Evolutionary conservation across 2,888 invertebrate genomes (phyloP), one percentile per base, ranked within the genome.

Genomic region (Rhaphigaster nebulosa): DNA sequence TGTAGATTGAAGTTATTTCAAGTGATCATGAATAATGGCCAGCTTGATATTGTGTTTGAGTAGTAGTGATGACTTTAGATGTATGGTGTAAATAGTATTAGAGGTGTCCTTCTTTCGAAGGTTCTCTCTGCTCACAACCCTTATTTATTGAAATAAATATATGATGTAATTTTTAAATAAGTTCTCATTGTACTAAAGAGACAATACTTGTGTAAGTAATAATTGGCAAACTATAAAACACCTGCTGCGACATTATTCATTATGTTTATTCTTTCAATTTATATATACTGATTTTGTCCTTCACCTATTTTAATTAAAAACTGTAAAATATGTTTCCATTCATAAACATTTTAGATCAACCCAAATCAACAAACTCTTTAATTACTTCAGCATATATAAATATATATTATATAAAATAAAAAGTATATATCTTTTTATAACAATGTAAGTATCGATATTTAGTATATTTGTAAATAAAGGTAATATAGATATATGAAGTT

Each of bases 91-190:
- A 84, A 84, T 84, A 84, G 45, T 84, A 45, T 50, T 84, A 84
- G 84, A 84, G 84, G 45, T 84, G 26, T 50, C 84, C n/a, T 84
- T n/a, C n/a, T 84, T 50, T 6, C n/a, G 84, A n/a, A 45, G 41
- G n/a, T 45, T 84, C 84, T 89, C 45, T 89, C 89, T 89, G 89
- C 89, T 89, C 89, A 89, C 70, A 89, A 70, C 52, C 52, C 65
- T 89, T 89, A 89, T 89, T 89, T 89, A 89, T 89, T 89, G 76
- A 89, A 70, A 89, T 89, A 89, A 89, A 76, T 89, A 76, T 89
- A 88, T 88, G 4, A 56, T 88, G 88, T 88, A 89, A 70, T 89
- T 70, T 89, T 89, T 29, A 89, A 76, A 56, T 38, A 70, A 76
- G 89, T 70, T 89, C 89, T 76, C 84, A 50, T 84, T 84, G 84